Percentiles rank a stretch among this genome's conserved stretches.
These are phyloP conservation scores for Vidua macroura DNA, from an alignment of 2,113 vertebrate genomes.

Conservation along the genomic window DNA sequence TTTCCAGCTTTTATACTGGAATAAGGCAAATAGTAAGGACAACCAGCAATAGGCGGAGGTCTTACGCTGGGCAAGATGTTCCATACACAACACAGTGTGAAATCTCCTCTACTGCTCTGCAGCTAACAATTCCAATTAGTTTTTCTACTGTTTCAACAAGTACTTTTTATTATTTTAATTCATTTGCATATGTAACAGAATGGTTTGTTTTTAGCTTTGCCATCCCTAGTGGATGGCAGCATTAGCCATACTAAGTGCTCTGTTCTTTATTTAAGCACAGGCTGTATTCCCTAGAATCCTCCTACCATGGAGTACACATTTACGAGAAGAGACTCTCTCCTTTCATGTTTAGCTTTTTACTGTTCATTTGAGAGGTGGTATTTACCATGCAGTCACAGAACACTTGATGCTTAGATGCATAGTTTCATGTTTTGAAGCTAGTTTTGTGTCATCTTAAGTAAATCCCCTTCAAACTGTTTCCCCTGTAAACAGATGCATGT, in stretches of 20 bases:
- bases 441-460: not conserved
- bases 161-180: not conserved
- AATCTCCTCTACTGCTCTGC: not conserved
- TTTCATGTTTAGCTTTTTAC: not conserved
- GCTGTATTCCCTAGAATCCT: not conserved
- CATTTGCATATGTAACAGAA: not conserved
- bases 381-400: not conserved
- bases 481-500: slow-evolving; percentile 78
- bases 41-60: not conserved
- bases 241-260: not conserved
- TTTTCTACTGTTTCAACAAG: not conserved
- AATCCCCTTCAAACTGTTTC: not conserved
- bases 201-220: not conserved
- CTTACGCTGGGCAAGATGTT: not conserved
- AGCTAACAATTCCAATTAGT: not conserved
- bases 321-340: not conserved
- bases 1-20: not conserved
- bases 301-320: not conserved
- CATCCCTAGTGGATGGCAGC: not conserved
- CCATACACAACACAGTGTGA: not conserved
- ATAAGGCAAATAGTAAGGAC: not conserved
- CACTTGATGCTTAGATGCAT: not conserved
- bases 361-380: not conserved
- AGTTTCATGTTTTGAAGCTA: not conserved
- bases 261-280: not conserved